phyloP scores from a whole-genome alignment of 1,140 invertebrate species.

The Acromyrmex charruanus region DNA sequence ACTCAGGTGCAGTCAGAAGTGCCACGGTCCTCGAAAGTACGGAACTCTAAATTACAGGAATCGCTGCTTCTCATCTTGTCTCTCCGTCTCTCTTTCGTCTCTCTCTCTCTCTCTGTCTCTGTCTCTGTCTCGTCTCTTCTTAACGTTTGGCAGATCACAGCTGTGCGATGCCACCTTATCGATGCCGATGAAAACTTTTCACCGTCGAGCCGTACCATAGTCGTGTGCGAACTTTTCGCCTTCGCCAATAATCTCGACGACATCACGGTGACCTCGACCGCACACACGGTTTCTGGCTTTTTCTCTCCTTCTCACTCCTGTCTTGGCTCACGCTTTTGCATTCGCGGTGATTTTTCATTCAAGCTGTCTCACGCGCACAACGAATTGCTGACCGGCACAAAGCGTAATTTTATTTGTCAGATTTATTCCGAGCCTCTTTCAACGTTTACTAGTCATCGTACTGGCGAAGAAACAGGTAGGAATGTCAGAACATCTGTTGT shows the following conservation, averaged over 20 bases:
- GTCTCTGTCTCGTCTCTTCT: no score
- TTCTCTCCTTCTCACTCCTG: not conserved
- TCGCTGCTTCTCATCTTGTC: constrained; percentile 49
- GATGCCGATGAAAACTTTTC: constrained; percentile 63
- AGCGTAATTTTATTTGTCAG: constrained; percentile 52
- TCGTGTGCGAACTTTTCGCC: constrained; percentile 50
- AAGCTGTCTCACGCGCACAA: constrained; percentile 23
- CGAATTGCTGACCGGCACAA: constrained; percentile 29
- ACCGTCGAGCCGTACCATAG: constrained; percentile 7
- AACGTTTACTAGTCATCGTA: constrained; percentile 32
- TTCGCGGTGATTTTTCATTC: constrained; percentile 52
- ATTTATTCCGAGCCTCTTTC: constrained; percentile 52
- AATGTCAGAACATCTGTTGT: constrained; percentile 10
- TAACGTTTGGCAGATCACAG: constrained; percentile 51
- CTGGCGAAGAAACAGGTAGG: not conserved
- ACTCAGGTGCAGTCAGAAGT: constrained; percentile 61
- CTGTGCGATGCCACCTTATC: constrained; percentile 45
- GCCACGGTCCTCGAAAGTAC: constrained; percentile 50
- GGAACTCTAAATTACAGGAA: constrained; percentile 63
- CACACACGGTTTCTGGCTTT: constrained; percentile 18
- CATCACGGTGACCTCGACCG: constrained; percentile 54
- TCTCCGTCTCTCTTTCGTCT: not conserved
- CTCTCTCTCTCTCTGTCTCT: not conserved
- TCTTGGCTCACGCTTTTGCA: constrained; percentile 39
- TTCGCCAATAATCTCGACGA: constrained; percentile 54